A percentile compares a stretch with the other conserved stretches of the same genome.
These are phyloP conservation scores for Apolygus lucorum DNA, from an alignment of 1,140 invertebrate genomes.

Conservation along the genomic window DNA sequence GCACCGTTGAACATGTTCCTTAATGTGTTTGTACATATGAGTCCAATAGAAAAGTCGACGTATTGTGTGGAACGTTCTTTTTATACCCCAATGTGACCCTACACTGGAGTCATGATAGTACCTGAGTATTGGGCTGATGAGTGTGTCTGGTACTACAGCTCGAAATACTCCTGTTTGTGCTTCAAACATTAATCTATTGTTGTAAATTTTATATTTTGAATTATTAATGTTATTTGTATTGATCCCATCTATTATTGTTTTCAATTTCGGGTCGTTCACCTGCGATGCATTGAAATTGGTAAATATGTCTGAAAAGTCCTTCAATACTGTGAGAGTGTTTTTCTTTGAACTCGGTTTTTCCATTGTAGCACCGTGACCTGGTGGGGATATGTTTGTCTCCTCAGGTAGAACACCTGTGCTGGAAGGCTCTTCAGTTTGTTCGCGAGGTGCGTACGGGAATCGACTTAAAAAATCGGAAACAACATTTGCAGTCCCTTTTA, in stretches of 20 bases:
- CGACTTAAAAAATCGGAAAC: not conserved
- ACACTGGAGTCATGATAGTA: not conserved
- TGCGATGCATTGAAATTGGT: not conserved
- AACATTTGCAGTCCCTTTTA: not conserved
- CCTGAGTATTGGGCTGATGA: not conserved
- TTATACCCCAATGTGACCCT: not conserved
- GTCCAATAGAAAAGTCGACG: not conserved
- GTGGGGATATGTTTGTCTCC: no score
- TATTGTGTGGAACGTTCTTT: not conserved
- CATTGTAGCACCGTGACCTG: no score
- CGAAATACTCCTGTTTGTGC: not conserved
- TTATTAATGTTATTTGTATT: not conserved
- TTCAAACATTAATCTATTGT: not conserved
- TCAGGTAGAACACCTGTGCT: no score
- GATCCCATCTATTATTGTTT: not conserved
- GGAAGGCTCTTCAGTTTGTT: no score
- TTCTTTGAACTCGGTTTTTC: no score
- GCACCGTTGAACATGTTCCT: not conserved
- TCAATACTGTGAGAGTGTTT: not conserved
- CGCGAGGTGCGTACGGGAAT: no score
- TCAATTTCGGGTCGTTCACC: not conserved
- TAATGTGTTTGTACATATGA: not conserved
- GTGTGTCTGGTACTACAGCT: not conserved
- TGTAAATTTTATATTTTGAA: not conserved
- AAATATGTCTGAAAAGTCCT: not conserved